Conservation (phyloP, 2,888 invertebrate genomes). For the Coronaproctus castanopsis region DNA sequence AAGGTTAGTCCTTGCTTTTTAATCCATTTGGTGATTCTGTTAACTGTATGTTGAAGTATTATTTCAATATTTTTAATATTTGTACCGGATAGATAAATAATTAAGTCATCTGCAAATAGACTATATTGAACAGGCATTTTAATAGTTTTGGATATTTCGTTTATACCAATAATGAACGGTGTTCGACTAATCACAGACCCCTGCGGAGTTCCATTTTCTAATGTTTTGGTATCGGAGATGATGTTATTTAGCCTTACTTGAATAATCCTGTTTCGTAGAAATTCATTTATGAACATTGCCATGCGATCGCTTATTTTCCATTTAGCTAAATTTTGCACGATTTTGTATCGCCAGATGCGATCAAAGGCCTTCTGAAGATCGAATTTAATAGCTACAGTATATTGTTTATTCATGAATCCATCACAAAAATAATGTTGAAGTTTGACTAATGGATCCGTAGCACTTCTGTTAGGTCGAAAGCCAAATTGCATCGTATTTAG, state of each 20-base stretch:
- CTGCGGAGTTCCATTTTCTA: neutral
- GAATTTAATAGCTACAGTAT: neutral
- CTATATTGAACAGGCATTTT: neutral
- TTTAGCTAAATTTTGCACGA: neutral
- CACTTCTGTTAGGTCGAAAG: neutral
- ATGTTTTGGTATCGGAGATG: neutral
- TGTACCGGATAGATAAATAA: neutral
- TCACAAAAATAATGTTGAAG: neutral
- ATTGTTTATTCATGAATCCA: neutral
- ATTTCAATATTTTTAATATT: neutral
- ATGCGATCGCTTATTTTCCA: neutral
- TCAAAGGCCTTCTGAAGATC: neutral
- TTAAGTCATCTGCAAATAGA: neutral
- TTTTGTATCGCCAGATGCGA: neutral
- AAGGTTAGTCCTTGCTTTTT: neutral
- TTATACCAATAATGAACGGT: neutral
- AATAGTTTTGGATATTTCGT: neutral
- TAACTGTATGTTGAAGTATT: neutral
- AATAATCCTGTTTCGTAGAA: neutral
- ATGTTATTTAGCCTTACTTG: neutral
- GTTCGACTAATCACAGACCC: neutral
- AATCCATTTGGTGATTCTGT: neutral
- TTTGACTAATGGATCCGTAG: neutral
- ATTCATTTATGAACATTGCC: neutral
- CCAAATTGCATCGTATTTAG: neutral